Conservation (phyloP, 2,797 vertebrate species). For the Malacoctenus gilli region DNA sequence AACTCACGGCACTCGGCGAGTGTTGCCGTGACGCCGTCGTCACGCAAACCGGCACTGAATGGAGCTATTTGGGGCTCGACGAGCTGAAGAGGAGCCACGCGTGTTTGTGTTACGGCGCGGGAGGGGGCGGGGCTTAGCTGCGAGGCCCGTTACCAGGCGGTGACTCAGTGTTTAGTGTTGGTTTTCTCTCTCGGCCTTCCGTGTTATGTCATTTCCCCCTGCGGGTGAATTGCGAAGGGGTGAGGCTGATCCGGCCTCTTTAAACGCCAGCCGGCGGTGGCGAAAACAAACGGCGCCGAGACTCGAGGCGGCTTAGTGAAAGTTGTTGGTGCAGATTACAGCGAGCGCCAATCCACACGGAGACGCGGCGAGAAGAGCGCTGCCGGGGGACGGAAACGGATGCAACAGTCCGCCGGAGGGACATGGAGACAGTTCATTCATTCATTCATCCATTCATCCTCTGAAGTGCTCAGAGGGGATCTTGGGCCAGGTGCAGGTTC, state of each 20-base stretch:
- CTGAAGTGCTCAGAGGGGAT: no score
- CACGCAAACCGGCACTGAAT: slow-evolving; percentile 36
- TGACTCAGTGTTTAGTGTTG: slow-evolving; percentile 75
- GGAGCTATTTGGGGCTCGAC: slow-evolving; percentile 48
- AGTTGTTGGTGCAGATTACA: slow-evolving; percentile 47
- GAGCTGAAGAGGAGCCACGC: slow-evolving; percentile 52
- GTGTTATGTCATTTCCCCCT: slow-evolving; percentile 66
- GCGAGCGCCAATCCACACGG: slow-evolving; percentile 12
- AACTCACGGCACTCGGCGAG: slow-evolving; percentile 24
- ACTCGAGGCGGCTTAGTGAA: slow-evolving; percentile 37
- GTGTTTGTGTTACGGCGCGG: slow-evolving; percentile 58
- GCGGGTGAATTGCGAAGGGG: slow-evolving; percentile 57
- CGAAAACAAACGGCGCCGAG: slow-evolving; percentile 34
- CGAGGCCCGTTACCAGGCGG: slow-evolving; percentile 66
- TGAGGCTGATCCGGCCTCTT: slow-evolving; percentile 56
- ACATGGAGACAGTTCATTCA: no score
- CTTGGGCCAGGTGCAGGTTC: no score
- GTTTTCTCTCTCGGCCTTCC: slow-evolving; percentile 51
- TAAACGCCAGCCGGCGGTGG: slow-evolving; percentile 40
- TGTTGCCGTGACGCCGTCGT: slow-evolving; percentile 56
- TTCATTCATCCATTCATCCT: no score
- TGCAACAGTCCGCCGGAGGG: no score
- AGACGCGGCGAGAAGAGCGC: no score
- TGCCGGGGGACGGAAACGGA: background rate
- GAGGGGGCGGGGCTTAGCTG: slow-evolving; percentile 61